Base-by-base conservation (phyloP, 2,113 vertebrate genomes). In the Caretta caretta region DNA sequence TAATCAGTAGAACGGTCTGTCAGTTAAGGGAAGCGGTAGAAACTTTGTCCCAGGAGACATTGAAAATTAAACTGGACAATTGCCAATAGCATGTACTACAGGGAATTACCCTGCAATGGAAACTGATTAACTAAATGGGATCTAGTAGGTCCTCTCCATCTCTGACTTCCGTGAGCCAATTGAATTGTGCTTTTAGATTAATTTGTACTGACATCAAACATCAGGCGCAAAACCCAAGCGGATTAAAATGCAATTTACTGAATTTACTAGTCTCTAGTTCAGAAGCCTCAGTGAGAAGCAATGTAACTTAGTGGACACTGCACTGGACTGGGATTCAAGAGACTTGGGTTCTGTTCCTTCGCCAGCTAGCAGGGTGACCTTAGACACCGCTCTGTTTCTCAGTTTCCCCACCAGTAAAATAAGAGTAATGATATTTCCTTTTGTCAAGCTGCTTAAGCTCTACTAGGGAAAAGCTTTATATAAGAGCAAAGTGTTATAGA, bases 31-130 rank as follows among this genome's bases (percentile, higher is more conserved):
- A 16, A 88, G 0, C 10, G 72, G 35, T 35, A 75, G 0, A 84
- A 50, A 87, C 90, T 86, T 93, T 87, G 84, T 96, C 92, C 92
- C 54, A 8, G 89, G 94, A 92, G 95, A 82, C 82, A 72, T 51
- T 84, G 89, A 92, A 95, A 89, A 72, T 91, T 85, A 59, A 48
- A 42, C 42, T 69, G 93, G 92, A 82, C 14, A 1, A 3, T 0
- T 84, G 95, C 94, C 83, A 87, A 72, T 54, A 88, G 80, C 82
- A 90, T 83, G 88, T 80, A 91, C 83, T 86, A 62, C 13, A 1
- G 90, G 46, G 69, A 78, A 69, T 56, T 84, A 78, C 50, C 0
- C 0, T 84, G 56, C 0, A 0, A 83, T 89, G 89, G 49, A 92
- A 92, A 89, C 89, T 0, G 1, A 89, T 16, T 1, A 0, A 3